Evolutionary conservation across 2,797 vertebrate species (phyloP), one percentile per base, ranked within the genome.

Genomic region (Cynodonichthys magdalenae): DNA sequence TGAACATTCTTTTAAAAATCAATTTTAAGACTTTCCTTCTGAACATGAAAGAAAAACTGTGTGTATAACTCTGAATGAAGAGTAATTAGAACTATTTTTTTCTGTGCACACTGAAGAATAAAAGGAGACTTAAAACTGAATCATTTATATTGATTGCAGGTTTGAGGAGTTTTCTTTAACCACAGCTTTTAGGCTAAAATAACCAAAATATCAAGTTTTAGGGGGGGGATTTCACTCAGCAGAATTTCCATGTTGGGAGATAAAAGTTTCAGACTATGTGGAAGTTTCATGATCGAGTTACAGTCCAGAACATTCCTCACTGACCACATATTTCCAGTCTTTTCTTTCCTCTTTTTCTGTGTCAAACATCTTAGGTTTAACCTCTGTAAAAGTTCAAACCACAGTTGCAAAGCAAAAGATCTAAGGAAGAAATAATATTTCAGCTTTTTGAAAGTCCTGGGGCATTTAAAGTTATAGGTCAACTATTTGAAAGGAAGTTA

Each of bases 1-100:
- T 46, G 36, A 15, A 53, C 3, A 29, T 27, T 15, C 7, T 36
- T 24, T 70, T 15, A 48, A 10, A 57, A 47, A 49, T 4, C 31
- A 24, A 14, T 45, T 66, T 67, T 4, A 49, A 36, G 19, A 20
- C 2, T 10, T 47, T 20, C 70, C 50, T 69, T 55, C 51, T 42
- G 11, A n/a, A 3, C 44, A 57, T 63, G 14, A 56, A 77, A 75
- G 4, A 42, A 54, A 61, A 47, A 50, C 36, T 15, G 27, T 59
- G 34, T 17, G 8, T n/a, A 17, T 18, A 15, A 28, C 15, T 56
- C 39, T 42, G 42, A 56, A 56, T 44, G 12, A 12, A 24, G 15
- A 27, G 20, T 17, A 49, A 31, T 31, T 1, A 41, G 6, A 15
- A 7, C 7, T 50, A 9, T 52, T 52, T 31, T 18, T 18, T 34